Evolutionary conservation across 1,140 invertebrate genomes (phyloP), one percentile per base, ranked within the genome.

Genomic region (Lucilia sericata): DNA sequence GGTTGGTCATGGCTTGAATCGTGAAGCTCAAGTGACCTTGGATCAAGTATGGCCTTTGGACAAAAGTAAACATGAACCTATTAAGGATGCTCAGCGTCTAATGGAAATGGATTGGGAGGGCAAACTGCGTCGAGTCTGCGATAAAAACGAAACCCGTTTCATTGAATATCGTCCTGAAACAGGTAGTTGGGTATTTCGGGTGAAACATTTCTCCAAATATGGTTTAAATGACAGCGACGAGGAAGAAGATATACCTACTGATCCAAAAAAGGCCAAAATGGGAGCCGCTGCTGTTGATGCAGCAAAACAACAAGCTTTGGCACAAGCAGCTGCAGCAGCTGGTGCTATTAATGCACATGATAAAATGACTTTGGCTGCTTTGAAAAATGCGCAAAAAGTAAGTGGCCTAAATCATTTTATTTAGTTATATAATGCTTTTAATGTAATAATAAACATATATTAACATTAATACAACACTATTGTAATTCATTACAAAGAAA

Each of bases 191-290:
- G 97, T 96, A 47, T 97, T 96, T 87, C 95, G 96, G 90, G 97
- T 98, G 36, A 95, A 98, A 85, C 98, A 99, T 92, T 99, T 99
- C 91, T 99, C 98, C 0, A 99, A 99, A 90, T 99, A 99, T 91
- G 97, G 97, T 3, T 92, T 99, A 9, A 95, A 95, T 83, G 98
- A 98, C 87, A 96, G 96, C 0, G 97, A 98, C 88, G 89, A 91
- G 19, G 89, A 90, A 14, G 97, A 97, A 42, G 93, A 93, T 13
- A 84, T 87, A 10, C 91, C 91, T 74, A 88, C 88, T 10, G 90
- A 91, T 86, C 86, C 89, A 4, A 91, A 91, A 30, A 91, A 91
- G 51, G 86, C 86, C 1, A 91, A 91, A 88, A 87, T 88, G 82
- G 34, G 13, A 1, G 74, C 74, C 2, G 55, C 85, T 13, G 84